phyloP scores from a whole-genome alignment of 2,797 vertebrate species.

The Gastrophryne carolinensis region DNA sequence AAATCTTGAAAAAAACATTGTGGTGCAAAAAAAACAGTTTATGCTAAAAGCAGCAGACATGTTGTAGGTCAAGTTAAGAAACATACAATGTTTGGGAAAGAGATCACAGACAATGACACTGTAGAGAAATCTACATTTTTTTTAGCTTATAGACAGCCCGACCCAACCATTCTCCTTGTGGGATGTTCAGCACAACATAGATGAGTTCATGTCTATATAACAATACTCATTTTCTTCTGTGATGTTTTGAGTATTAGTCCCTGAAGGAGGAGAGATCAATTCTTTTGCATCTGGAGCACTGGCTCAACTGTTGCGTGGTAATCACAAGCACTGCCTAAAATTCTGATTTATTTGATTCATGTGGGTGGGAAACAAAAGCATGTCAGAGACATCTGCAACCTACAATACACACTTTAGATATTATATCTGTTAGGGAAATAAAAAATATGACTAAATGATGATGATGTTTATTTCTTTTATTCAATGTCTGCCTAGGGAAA shows the following conservation, averaged over 20 bases:
- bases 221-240: background rate
- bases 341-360: conserved; percentile 39
- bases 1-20: too few relatives aligned
- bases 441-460: background rate
- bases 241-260: conserved; percentile 2
- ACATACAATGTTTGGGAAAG: background rate
- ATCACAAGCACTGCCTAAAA: conserved; percentile 20
- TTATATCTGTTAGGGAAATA: conserved; percentile 3
- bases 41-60: conserved; percentile 1
- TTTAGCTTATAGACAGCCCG: background rate
- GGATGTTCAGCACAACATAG: conserved; percentile 6
- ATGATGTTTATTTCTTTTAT: background rate
- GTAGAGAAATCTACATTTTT: background rate
- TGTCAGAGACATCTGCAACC: conserved; percentile 35
- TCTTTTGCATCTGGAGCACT: conserved; percentile 18
- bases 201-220: conserved; percentile 29
- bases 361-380: conserved; percentile 40
- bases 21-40: background rate
- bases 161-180: background rate
- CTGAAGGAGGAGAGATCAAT: conserved; percentile 4
- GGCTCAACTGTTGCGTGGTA: background rate
- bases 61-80: background rate
- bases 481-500: background rate
- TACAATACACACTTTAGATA: conserved; percentile 10
- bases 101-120: conserved; percentile 6